Evolutionary conservation across 2,797 vertebrate species (phyloP).

Genomic region (Paratrypauchen microcephalus): DNA sequence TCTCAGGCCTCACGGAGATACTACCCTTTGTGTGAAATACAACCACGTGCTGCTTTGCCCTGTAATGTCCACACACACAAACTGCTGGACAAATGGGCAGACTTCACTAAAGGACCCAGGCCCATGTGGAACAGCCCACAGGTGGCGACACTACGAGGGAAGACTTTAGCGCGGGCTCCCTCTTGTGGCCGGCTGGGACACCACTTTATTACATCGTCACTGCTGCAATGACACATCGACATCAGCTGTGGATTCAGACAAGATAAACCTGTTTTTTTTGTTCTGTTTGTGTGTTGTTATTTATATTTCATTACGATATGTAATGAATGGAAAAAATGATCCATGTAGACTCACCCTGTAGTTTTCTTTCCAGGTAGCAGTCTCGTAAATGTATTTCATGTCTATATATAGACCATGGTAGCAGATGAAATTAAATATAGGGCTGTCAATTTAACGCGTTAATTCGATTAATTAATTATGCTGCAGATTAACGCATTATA

Average conservation of each 20-base stretch:
- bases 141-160: not conserved
- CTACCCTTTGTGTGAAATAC: not conserved
- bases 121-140: not conserved
- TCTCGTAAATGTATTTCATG: not conserved
- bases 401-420: too few species aligned
- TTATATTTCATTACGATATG: not conserved
- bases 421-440: too few species aligned
- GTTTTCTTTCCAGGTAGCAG: not conserved
- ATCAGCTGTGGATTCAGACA: not conserved
- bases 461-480: too few species aligned
- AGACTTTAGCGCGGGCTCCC: slow-evolving; percentile 29
- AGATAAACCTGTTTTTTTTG: not conserved
- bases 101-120: not conserved
- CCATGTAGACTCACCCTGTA: not conserved
- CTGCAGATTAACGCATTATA: too few species aligned
- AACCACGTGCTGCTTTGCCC: not conserved
- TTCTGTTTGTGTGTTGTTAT: not conserved
- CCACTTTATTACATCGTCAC: not conserved
- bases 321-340: not conserved
- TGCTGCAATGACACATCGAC: not conserved
- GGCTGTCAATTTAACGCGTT: too few species aligned
- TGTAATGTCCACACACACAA: not conserved
- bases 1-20: not conserved
- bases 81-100: too few species aligned
- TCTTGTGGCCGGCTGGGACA: slow-evolving; percentile 41